Evolutionary conservation across 1,140 invertebrate species (phyloP), one percentile per base, ranked within the genome.

Genomic region (Sycophaga agraensis): DNA sequence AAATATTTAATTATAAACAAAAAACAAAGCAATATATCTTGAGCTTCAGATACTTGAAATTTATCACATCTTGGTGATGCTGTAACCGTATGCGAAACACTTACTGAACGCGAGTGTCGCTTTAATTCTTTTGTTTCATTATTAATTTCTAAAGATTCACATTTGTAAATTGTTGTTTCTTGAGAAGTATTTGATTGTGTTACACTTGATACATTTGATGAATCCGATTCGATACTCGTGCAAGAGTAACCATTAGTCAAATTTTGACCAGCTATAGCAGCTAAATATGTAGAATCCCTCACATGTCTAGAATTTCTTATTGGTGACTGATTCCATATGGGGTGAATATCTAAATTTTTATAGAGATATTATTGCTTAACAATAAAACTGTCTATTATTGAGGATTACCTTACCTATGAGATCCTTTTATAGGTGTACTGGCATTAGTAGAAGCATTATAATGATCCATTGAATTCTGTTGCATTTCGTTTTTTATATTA

Each of bases 1-100:
- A 96, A 74, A 79, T 96, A 90, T 76, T 95, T 96, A 22, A 97
- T 82, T 43, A 97, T 88, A 80, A 95, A 96, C 16, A 98, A 79
- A 74, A 96, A 94, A 73, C 92, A 93, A 1, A 97, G 77, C 14
- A 98, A 82, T 16, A 98, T 82, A 80, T 98, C 95, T 72, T 91
- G 91, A 28, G 93, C 87, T 83, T 96, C 93, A 0, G 67, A 73
- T 0, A 76, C 64, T 49, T 84, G 87, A n/a, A 94, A 82, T 77
- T 91, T 93, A 75, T 95, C 92, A 68, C 85, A 88, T 65, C 82
- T 84, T 1, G 84, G 76, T 7, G 56, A 31, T 14, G 17, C 9
- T 4, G 50, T 49, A 14, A 43, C 24, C 9, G 50, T 31, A 43
- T 86, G 84, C 0, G 83, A 83, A 0, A 86, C 79, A 67, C 85